phyloP scores from a whole-genome alignment of 2,888 invertebrate genomes.

The Halocaridina rubra region DNA sequence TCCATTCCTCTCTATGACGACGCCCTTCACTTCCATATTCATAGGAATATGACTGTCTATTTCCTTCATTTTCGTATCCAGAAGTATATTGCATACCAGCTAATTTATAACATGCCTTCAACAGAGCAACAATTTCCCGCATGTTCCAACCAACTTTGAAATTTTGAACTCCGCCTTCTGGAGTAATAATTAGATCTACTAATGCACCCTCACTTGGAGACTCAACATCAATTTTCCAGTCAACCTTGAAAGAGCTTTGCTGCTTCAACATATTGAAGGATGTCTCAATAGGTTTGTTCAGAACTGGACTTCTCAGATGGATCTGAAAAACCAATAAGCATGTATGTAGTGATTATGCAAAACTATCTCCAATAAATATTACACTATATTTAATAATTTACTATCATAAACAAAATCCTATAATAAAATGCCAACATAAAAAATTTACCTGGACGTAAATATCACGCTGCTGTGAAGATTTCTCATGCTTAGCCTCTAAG shows the following conservation, averaged over 20 bases:
- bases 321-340: background rate
- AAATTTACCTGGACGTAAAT: slow-evolving; percentile 8
- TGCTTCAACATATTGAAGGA: background rate
- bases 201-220: background rate
- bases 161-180: slow-evolving; percentile 17
- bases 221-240: background rate
- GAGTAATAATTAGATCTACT: slow-evolving; percentile 10
- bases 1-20: too few species aligned
- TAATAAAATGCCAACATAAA: background rate
- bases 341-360: too few species aligned
- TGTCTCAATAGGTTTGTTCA: background rate
- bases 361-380: background rate
- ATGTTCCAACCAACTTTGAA: slow-evolving; percentile 1
- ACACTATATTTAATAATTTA: background rate
- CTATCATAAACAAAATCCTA: background rate
- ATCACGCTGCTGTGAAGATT: background rate
- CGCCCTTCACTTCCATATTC: too few species aligned
- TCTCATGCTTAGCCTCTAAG: background rate
- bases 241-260: slow-evolving; percentile 11
- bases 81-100: too few species aligned
- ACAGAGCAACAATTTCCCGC: background rate
- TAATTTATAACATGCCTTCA: background rate
- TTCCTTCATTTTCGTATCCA: too few species aligned
- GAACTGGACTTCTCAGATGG: background rate
- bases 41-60: too few species aligned